Evolutionary conservation across 2,888 invertebrate species (phyloP), one percentile per base, ranked within the genome.

Genomic region (Protodeltote pygarga): DNA sequence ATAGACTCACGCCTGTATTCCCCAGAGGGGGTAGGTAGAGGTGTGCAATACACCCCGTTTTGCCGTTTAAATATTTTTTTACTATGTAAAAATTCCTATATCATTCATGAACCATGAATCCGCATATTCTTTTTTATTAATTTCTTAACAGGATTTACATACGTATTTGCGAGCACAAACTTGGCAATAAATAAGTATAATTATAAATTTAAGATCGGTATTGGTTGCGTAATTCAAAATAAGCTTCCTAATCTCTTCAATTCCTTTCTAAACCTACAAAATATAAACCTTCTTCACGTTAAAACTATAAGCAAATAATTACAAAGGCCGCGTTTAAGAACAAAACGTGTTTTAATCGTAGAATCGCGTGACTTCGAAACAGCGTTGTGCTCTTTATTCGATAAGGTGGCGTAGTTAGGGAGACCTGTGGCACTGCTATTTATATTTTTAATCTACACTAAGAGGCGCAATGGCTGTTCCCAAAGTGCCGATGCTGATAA

Each of bases 401-500:
- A 82, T 78, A 84, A 81, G 78, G 75, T 77, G 71, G 68, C 45
- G 58, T 71, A 58, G 61, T 73, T 63, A 65, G 55, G 52, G 29
- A 58, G 40, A 58, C 57, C 45, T 55, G 52, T 53, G 52, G 38
- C 42, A 57, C 48, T 37, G 71, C 77, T 83, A 79, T 85, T 87
- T 85, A 83, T 79, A 82, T 80, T 81, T 86, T 85, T 85, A 86
- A 86, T 87, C 79, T 81, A 75, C 76, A 65, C 71, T 79, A 77
- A 81, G 79, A 79, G 83, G 77, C 72, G 68, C 79, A 67, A 77
- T 76, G 77, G 67, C 71, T 73, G 67, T 73, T 64, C 60, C 65
- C 57, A 67, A 71, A 72, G 62, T 71, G 66, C 68, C 66, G 55
- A 71, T 66, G 63, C 53, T 70, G 67, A 65, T 71, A 76, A 72